phyloP scores from a whole-genome alignment of 1,140 invertebrate genomes.

The Holotrichia oblita region DNA sequence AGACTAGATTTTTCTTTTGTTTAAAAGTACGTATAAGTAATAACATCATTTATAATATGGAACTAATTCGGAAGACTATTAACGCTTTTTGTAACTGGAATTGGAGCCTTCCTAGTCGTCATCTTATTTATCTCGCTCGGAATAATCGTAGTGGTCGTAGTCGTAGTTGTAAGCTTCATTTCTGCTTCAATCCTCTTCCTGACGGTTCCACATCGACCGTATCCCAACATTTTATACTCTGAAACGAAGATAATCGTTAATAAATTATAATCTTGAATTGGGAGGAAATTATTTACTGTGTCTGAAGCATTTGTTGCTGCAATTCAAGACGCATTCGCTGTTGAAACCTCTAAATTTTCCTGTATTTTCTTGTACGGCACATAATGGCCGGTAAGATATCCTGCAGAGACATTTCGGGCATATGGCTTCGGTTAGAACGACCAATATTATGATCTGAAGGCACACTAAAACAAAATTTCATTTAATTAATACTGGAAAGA shows the following conservation, averaged over 20 bases:
- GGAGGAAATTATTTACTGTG: background rate
- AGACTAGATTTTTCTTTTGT: too few relatives aligned
- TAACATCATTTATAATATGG: too few relatives aligned
- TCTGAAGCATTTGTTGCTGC: background rate
- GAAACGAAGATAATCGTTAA: background rate
- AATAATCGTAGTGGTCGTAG: background rate
- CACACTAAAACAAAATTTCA: slow-evolving; percentile 8
- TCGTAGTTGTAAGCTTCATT: background rate
- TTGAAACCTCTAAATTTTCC: background rate
- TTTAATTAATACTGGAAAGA: too few relatives aligned
- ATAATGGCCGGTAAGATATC: background rate
- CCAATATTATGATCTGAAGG: background rate
- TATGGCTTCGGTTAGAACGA: background rate
- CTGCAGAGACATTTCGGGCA: background rate
- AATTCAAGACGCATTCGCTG: slow-evolving; percentile 1
- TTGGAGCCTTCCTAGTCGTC: background rate
- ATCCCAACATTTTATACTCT: slow-evolving; percentile 8
- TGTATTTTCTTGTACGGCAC: background rate
- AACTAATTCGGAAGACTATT: too few relatives aligned
- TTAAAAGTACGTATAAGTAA: too few relatives aligned
- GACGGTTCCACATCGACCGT: background rate
- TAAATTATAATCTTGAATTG: too few relatives aligned
- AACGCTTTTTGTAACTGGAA: background rate
- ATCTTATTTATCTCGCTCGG: background rate
- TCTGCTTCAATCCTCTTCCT: background rate